These are phyloP conservation scores for Cremastinae sp. DNA, from an alignment of 2,888 invertebrate species.

Conservation along the genomic window DNA sequence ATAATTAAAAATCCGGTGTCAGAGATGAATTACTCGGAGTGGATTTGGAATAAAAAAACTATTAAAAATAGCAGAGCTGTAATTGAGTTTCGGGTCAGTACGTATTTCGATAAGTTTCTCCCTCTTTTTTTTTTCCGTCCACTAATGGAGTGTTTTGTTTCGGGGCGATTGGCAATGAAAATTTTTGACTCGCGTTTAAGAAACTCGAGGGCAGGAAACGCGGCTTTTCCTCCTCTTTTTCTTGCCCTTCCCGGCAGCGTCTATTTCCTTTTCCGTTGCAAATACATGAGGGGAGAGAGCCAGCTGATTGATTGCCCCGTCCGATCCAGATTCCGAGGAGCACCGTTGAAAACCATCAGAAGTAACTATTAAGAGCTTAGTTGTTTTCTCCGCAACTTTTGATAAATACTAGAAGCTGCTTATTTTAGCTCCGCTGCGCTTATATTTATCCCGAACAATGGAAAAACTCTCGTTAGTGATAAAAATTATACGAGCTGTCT, in stretches of 20 bases:
- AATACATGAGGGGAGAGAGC: conserved; percentile 54
- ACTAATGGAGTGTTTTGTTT: conserved; percentile 12
- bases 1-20: not conserved
- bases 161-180: not conserved
- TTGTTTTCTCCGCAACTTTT: conserved; percentile 38
- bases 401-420: conserved; percentile 28
- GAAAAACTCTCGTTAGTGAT: too few relatives aligned
- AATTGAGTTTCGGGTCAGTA: not conserved
- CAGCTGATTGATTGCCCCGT: conserved; percentile 79
- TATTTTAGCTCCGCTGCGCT: conserved; percentile 1
- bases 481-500: too few relatives aligned
- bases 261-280: conserved; percentile 57
- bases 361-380: conserved; percentile 74
- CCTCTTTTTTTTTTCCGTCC: not conserved
- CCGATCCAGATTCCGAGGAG: conserved; percentile 73
- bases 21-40: not conserved
- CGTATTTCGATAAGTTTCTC: not conserved
- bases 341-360: conserved; percentile 72
- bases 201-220: conserved; percentile 17
- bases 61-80: not conserved
- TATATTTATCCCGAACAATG: not conserved
- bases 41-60: not conserved
- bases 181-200: conserved; percentile 7
- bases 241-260: conserved; percentile 1
- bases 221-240: conserved; percentile 26